A percentile compares a stretch with the other conserved stretches of the same genome.
phyloP scores from a whole-genome alignment of 1,140 invertebrate species.

The Drosophila tsacasi region DNA sequence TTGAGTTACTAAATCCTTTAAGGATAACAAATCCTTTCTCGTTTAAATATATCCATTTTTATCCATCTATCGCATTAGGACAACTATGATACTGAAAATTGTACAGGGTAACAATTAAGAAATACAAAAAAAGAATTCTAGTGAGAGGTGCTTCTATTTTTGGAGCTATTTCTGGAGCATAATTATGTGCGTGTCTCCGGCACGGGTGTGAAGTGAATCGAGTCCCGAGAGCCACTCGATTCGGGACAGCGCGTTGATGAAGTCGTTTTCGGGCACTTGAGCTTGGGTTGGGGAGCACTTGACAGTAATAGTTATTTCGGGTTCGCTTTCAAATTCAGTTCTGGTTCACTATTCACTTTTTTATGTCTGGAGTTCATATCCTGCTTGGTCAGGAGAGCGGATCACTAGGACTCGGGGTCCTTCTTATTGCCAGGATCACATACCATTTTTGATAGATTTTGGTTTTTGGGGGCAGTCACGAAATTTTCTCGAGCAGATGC shows the following conservation, averaged over 20 bases:
- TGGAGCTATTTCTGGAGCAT: conserved; percentile 26
- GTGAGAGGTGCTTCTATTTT: conserved; percentile 26
- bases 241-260: conserved; percentile 47
- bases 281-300: conserved; percentile 32
- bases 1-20: too few relatives aligned
- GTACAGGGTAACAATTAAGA: background rate
- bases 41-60: background rate
- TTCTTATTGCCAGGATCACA: conserved; percentile 54
- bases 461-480: conserved; percentile 23
- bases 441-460: conserved; percentile 63
- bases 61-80: background rate
- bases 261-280: conserved; percentile 44
- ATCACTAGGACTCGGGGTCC: conserved; percentile 42
- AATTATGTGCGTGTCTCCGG: conserved; percentile 35
- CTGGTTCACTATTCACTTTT: conserved; percentile 23
- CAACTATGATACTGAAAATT: too few relatives aligned
- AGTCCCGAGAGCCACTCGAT: conserved; percentile 55
- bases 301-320: conserved; percentile 24
- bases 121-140: background rate
- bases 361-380: conserved; percentile 19
- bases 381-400: conserved; percentile 5
- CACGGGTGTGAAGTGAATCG: conserved; percentile 36
- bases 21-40: background rate
- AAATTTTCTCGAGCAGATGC: conserved; percentile 76
- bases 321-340: conserved; percentile 13